Evolutionary conservation across 2,888 invertebrate genomes (phyloP), one percentile per base, ranked within the genome.

Genomic region (Pantelozetes paolii): DNA sequence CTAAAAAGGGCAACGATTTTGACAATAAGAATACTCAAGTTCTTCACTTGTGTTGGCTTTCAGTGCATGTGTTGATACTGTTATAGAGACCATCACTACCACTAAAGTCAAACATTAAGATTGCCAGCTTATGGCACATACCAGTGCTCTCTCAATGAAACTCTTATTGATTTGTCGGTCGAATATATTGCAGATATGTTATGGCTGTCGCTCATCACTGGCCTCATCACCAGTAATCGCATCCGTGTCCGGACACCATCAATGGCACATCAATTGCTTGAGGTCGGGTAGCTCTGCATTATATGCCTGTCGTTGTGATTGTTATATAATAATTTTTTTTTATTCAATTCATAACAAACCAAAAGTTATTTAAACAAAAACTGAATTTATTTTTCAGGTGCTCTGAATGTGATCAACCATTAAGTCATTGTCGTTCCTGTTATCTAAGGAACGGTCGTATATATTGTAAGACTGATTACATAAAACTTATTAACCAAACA

Each of bases 201-300:
- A 57, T 45, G 74, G 74, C 13, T 74, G 75, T 54, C 67, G 74
- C 18, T 40, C 48, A 42, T 74, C 75, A 13, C 42, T 74, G 71
- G 42, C 69, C 30, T 71, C 73, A 20, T 67, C 75, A 23, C 72
- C 64, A 15, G 23, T 71, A 9, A 73, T 76, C 23, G 73, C 70
- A 30, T 72, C 67, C 20, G 76, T 76, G 32, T 71, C 74, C 26
- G 76, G 76, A 36, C 73, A 75, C 57, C 75, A 75, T 54, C 67
- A 73, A 23, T 77, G 75, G 75, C 77, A 77, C 50, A 70, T 72
- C 23, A 69, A 75, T 50, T 77, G 77, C 71, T 75, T 77, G 20
- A 72, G 74, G 59, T 76, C 36, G 45, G 28, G 67, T 13, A 64
- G 15, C 5, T 36, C 20, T 50, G 8, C 23, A 5, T 2, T 11